Evolutionary conservation across 2,113 vertebrate species (phyloP), one percentile per base, ranked within the genome.

Genomic region (Brachyistius frenatus): DNA sequence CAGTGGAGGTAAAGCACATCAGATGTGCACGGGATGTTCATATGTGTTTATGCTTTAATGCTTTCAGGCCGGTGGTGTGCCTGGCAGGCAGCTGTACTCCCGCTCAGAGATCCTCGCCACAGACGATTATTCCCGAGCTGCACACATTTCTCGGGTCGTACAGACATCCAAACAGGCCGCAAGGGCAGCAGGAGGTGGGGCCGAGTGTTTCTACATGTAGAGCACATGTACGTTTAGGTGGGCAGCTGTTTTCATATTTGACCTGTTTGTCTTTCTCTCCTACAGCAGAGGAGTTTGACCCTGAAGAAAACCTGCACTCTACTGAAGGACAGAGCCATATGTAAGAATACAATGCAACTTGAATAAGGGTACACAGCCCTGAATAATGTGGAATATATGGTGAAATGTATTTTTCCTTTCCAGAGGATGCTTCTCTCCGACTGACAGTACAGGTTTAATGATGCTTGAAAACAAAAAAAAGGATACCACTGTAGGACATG

Each of bases 21-120:
- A 10, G 33, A 60, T 36, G 23, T 49, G 30, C 65, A 39, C 0
- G 0, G 41, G n/a, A 65, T 33, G 7, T 47, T 5, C 30, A 69
- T 16, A 32, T 73, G 66, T 55, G 46, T 89, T 71, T 86, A 44
- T 81, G 55, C 61, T 63, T 36, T 39, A n/a, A 1, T 49, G 36
- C 33, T 85, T 57, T 41, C 80, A 94, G 91, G 68, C 73, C 2
- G 15, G 9, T 9, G 73, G 87, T 53, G 75, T 37, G 67, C 61
- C n/a, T 0, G 85, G 89, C 55, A 95, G 88, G 76, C 95, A 90
- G 36, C 81, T 91, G 63, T 94, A 95, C 87, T 95, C 96, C 4
- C 92, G 79, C 80, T 96, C 97, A 0, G 94, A 95, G 2, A 96
- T 97, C n/a, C 81, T 94, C 3, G 83, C 94, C 49, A 92, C 93